Base-by-base conservation (phyloP, 1,140 invertebrate species). In the Xylocopa sonorina region DNA sequence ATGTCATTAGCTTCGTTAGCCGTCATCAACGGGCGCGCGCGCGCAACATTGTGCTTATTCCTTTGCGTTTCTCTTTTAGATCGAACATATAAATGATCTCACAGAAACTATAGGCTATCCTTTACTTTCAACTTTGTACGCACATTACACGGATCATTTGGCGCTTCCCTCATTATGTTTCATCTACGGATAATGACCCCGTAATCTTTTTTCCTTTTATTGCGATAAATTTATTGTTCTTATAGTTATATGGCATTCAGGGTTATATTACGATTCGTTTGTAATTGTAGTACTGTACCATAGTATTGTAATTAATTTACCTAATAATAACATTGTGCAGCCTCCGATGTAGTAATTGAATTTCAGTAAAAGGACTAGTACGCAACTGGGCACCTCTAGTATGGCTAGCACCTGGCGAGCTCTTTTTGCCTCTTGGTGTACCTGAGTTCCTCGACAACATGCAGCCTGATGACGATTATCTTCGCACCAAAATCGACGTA, bases 321-420 rank as follows among this genome's bases (percentile, higher is more conserved):
- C 34, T 5, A 6, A n/a, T 34, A 5, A 32, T 3, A 21, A 58
- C n/a, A 0, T 34, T 10, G 3, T 34, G 18, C 18, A 6, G 29
- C 60, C 43, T 27, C 24, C 7, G 24, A 27, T 24, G 14, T n/a
- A n/a, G n/a, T n/a, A 29, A 67, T 34, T 81, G 76, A 34, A 57
- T 88, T 90, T n/a, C 87, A 94, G 94, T 94, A 67, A 93, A 92
- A 82, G 88, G 85, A 57, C 78, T 94, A 24, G 92, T 94, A 66
- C 91, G 87, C 71, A 91, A 93, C 87, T 95, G 95, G 95, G 93
- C 95, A 3, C 95, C 95, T 7, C 88, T 95, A n/a, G 93, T 95
- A 34, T 95, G 94, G 94, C 89, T 95, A 43, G 94, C 94, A 62
- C 95, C 95, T 10, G 93, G 94, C 63, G 95, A 95, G 89, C 93